These are phyloP conservation scores for Malacoraja senta DNA, from an alignment of 2,797 vertebrate species.

Conservation along the genomic window DNA sequence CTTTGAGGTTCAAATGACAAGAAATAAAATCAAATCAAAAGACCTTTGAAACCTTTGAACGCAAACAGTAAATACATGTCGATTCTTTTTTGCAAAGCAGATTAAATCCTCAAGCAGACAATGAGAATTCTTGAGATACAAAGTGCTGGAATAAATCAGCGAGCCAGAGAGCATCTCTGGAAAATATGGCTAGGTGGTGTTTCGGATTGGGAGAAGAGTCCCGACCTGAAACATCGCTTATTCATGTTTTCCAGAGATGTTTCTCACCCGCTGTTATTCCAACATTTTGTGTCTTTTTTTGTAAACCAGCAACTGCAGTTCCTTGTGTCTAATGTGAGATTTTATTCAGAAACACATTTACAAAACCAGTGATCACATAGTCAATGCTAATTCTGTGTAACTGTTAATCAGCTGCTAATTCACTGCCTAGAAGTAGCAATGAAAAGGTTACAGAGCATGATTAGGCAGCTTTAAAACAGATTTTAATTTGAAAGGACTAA, in stretches of 20 bases:
- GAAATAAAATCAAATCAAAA: no score
- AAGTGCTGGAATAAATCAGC: no score
- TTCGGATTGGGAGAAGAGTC: no score
- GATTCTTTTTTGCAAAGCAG: background rate
- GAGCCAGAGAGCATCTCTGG: no score
- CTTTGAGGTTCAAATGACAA: no score
- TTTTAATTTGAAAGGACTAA: background rate
- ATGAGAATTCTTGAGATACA: background rate
- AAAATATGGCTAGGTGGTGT: no score
- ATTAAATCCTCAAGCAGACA: background rate
- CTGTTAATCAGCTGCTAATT: background rate
- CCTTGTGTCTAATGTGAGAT: background rate
- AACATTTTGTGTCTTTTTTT: no score
- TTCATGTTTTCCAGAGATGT: no score
- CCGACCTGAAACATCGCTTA: no score
- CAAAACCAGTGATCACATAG: background rate
- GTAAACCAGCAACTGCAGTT: no score
- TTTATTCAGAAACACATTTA: conserved; percentile 9
- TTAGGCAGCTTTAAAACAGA: background rate
- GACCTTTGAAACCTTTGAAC: no score
- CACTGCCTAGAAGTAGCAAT: background rate
- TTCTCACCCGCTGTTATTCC: no score
- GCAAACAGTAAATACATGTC: background rate
- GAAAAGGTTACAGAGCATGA: background rate
- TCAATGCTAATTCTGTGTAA: background rate